Conservation (phyloP, 2,888 invertebrate genomes). For the Campaea margaritaria region DNA sequence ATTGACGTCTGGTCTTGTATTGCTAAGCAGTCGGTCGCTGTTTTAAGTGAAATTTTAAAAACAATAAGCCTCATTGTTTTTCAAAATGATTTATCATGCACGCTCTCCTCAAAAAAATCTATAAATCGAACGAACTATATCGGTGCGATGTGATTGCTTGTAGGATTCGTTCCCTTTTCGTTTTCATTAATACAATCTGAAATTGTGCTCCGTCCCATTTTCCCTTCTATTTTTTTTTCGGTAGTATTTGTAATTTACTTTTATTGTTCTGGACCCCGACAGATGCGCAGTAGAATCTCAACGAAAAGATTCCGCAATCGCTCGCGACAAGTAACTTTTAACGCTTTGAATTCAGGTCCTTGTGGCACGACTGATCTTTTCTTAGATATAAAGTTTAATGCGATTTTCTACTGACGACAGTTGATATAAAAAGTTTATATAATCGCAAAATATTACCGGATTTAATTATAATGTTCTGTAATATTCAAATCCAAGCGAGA, state of each 20-base stretch:
- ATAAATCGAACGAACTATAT: slow-evolving; percentile 1
- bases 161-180: slow-evolving; percentile 13
- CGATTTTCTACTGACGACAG: too few relatives aligned
- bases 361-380: not conserved
- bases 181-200: slow-evolving; percentile 29
- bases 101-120: not conserved
- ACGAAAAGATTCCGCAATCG: slow-evolving; percentile 16
- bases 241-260: slow-evolving; percentile 34
- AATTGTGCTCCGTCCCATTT: slow-evolving; percentile 22
- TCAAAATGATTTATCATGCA: not conserved
- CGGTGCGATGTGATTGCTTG: slow-evolving; percentile 10
- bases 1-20: slow-evolving; percentile 16
- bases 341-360: too few relatives aligned
- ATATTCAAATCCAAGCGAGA: not conserved
- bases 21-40: slow-evolving; percentile 21
- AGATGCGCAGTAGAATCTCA: slow-evolving; percentile 29
- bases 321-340: not conserved
- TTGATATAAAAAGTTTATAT: too few relatives aligned
- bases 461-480: too few relatives aligned
- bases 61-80: slow-evolving; percentile 1
- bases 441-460: too few relatives aligned
- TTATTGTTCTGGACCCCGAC: slow-evolving; percentile 28
- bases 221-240: slow-evolving; percentile 21
- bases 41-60: slow-evolving; percentile 20
- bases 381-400: too few relatives aligned